Percentiles rank a stretch among this genome's conserved stretches.
These are phyloP conservation scores for Glareola pratincola DNA, from an alignment of 2,113 vertebrate genomes.

Conservation along the genomic window DNA sequence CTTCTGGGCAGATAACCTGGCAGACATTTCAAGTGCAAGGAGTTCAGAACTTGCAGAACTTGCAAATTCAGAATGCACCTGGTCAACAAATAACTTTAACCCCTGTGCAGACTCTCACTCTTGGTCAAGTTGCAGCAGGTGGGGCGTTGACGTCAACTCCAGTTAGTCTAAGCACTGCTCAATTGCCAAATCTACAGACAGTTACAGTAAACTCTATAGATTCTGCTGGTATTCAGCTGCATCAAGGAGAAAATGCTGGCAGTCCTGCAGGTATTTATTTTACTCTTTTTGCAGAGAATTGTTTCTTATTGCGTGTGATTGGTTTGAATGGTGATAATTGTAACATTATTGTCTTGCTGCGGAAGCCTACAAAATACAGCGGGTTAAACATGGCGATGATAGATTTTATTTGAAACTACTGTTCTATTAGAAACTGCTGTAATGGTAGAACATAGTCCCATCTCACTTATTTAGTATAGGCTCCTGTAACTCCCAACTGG, in stretches of 20 bases:
- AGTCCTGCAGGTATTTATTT: slow-evolving; percentile 86
- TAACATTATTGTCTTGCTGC: not conserved
- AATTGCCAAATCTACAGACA: slow-evolving; percentile 96
- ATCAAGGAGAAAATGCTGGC: slow-evolving; percentile 88
- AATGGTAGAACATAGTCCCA: not conserved
- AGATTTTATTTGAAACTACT: not conserved
- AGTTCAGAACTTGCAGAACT: slow-evolving; percentile 97
- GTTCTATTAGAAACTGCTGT: not conserved
- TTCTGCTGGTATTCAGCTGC: slow-evolving; percentile 86
- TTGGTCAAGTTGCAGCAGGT: slow-evolving; percentile 88
- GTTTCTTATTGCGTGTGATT: not conserved
- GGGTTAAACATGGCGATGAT: not conserved
- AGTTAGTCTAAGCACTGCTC: slow-evolving; percentile 89
- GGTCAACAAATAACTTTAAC: slow-evolving; percentile 97
- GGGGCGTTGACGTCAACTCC: slow-evolving; percentile 84
- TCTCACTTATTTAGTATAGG: not conserved
- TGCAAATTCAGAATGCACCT: slow-evolving; percentile 93
- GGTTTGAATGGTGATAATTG: not conserved
- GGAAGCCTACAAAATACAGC: not conserved
- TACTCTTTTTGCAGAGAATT: slow-evolving; percentile 21
- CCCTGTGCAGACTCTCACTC: slow-evolving; percentile 93
- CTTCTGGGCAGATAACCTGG: slow-evolving; percentile 98
- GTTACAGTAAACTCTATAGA: slow-evolving; percentile 94
- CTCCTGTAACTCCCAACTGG: not conserved
- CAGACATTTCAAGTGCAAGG: slow-evolving; percentile 99